phyloP scores from a whole-genome alignment of 2,113 vertebrate species.

The Phalacrocorax aristotelis region DNA sequence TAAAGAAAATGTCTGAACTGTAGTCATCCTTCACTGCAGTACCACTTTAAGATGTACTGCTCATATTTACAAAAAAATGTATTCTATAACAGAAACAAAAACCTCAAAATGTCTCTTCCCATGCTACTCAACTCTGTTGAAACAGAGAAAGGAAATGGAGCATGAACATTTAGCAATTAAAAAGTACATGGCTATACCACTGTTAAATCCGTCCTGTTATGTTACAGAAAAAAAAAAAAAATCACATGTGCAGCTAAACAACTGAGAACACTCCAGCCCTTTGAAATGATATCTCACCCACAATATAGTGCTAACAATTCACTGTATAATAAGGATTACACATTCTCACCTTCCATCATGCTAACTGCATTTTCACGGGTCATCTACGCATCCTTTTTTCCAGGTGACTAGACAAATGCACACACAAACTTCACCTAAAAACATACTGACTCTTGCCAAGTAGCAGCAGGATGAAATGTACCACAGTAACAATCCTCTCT shows the following conservation, averaged over 20 bases:
- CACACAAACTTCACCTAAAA: conserved; percentile 70
- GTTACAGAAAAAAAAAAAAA: neutral
- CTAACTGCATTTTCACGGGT: conserved; percentile 68
- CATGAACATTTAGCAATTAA: conserved; percentile 40
- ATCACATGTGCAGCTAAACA: conserved; percentile 37
- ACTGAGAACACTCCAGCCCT: conserved; percentile 6
- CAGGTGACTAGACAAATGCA: conserved; percentile 74
- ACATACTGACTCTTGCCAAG: conserved; percentile 63
- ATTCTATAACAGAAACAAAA: neutral
- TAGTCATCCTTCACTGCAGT: neutral
- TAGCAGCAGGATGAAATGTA: conserved; percentile 76
- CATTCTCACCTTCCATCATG: conserved; percentile 46
- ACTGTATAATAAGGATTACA: conserved; percentile 51
- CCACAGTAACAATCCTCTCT: conserved; percentile 82
- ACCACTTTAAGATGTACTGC: neutral
- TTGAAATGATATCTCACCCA: conserved; percentile 53
- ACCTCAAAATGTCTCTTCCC: neutral
- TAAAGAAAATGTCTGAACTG: neutral
- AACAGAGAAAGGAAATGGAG: conserved; percentile 41
- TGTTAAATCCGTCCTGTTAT: conserved; percentile 18
- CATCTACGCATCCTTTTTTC: conserved; percentile 62
- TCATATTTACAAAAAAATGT: neutral
- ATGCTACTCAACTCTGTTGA: neutral
- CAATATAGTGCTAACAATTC: conserved; percentile 30
- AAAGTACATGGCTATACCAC: neutral